Evolutionary conservation across 2,797 vertebrate species (phyloP).

Genomic region (Balearica regulorum): DNA sequence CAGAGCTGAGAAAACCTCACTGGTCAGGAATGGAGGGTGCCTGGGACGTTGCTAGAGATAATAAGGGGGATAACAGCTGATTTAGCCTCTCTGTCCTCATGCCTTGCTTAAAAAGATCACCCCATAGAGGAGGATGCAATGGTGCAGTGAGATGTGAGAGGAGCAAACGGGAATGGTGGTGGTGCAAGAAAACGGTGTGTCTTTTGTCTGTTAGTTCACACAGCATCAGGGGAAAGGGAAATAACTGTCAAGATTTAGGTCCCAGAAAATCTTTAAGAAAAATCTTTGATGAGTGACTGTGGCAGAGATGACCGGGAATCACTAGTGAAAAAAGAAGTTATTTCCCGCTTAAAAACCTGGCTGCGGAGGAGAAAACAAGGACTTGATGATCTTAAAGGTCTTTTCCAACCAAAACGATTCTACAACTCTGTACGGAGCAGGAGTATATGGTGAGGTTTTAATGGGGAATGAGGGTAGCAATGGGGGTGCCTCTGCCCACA

Average conservation of each 20-base stretch:
- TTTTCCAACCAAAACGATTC: no score
- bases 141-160: neutral
- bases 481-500: neutral
- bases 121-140: neutral
- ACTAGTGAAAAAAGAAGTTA: neutral
- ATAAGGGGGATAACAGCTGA: rapidly evolving
- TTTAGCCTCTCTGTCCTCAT: neutral
- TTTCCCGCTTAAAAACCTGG: neutral
- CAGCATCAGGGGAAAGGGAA: neutral
- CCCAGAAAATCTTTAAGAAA: neutral
- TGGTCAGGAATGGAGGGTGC: neutral
- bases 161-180: neutral
- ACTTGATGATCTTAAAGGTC: no score
- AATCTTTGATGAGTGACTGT: neutral
- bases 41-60: neutral
- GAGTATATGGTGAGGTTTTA: neutral
- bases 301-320: neutral
- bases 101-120: neutral
- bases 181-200: rapidly evolving
- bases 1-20: neutral
- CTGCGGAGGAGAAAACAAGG: neutral
- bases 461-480: neutral
- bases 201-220: neutral
- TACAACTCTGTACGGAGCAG: neutral
- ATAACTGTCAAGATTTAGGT: neutral